These are phyloP conservation scores for Pongo abelii DNA, from an alignment of 2,113 vertebrate genomes.

Conservation along the genomic window DNA sequence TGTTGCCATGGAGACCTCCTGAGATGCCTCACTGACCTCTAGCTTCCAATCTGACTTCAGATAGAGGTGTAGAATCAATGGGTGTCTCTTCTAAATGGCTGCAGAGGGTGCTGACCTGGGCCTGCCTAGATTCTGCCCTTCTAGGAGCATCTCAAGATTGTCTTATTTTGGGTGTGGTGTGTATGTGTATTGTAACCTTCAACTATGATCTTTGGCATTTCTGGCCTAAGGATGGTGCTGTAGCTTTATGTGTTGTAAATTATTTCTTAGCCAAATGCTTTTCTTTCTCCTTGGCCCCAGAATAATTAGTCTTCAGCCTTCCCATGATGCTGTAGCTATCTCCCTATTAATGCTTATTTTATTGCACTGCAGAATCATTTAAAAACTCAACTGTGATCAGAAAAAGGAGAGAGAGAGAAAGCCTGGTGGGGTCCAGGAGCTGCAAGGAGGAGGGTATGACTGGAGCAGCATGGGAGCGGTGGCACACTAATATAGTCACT, in stretches of 20 bases:
- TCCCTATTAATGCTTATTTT: background rate
- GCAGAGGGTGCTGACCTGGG: background rate
- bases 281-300: background rate
- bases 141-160: background rate
- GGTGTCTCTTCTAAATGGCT: background rate
- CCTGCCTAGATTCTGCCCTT: background rate
- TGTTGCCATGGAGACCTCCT: constrained; percentile 35
- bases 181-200: background rate
- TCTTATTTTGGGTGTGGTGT: background rate
- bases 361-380: background rate
- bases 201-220: background rate
- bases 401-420: background rate
- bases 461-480: too few relatives aligned
- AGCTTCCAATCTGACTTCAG: background rate
- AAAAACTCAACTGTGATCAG: background rate
- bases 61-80: background rate
- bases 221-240: background rate
- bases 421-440: too few relatives aligned
- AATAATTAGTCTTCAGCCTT: background rate
- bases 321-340: background rate
- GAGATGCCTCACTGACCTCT: background rate
- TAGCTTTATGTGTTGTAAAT: background rate
- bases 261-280: background rate
- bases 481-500: too few relatives aligned
- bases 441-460: too few relatives aligned